Evolutionary conservation across 2,888 invertebrate genomes (phyloP).

Genomic region (Sinodicranocentrus sp.): DNA sequence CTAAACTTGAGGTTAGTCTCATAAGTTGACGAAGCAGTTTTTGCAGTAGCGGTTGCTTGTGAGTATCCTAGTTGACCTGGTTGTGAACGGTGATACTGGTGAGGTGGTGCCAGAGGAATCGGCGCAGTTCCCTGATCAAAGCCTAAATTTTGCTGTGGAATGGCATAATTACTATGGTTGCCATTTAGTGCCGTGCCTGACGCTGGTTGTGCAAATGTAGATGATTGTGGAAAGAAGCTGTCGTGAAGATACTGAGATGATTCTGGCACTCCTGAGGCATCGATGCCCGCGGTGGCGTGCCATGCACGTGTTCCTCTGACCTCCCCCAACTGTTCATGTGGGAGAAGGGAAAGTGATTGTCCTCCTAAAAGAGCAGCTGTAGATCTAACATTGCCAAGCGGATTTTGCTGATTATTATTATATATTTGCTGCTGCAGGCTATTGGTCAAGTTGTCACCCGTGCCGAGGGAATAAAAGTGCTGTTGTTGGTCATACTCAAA

Average conservation of each 20-base stretch:
- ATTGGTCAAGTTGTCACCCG: neutral
- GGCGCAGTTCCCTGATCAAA: conserved; percentile 10
- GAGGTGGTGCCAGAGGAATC: conserved; percentile 10
- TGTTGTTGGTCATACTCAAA: neutral
- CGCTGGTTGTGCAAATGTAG: conserved; percentile 12
- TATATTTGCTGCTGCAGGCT: neutral
- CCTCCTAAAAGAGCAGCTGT: neutral
- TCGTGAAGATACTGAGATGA: neutral
- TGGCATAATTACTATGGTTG: conserved; percentile 8
- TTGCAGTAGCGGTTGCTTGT: neutral
- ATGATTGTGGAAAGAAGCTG: neutral
- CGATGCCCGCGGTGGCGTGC: neutral
- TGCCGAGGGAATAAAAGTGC: neutral
- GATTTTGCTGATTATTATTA: neutral
- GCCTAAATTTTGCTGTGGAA: neutral
- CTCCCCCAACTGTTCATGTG: neutral
- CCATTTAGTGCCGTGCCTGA: neutral
- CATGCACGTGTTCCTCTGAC: neutral
- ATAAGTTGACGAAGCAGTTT: conserved; percentile 24
- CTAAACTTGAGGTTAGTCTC: conserved; percentile 43
- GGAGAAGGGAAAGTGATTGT: neutral
- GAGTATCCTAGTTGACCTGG: neutral
- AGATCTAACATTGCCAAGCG: neutral
- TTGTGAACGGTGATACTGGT: conserved; percentile 10
- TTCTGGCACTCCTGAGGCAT: neutral